phyloP scores from a whole-genome alignment of 2,113 vertebrate species.

The Pygoscelis adeliae region DNA sequence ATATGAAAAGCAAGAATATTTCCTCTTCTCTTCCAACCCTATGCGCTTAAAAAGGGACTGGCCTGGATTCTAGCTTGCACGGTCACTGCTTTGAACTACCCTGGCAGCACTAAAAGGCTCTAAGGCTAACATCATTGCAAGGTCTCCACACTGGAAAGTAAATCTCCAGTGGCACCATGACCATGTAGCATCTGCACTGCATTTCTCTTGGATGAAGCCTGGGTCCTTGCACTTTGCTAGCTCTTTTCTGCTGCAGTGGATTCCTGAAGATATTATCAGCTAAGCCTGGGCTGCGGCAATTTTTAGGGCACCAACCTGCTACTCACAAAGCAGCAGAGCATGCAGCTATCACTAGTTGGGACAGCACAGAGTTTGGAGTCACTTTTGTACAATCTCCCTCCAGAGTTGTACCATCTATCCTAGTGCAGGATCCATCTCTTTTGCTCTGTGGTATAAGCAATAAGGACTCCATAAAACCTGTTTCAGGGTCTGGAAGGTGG shows the following conservation, averaged over 20 bases:
- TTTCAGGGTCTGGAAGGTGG: not conserved
- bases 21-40: not conserved
- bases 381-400: not conserved
- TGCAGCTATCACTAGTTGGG: not conserved
- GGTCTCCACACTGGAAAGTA: not conserved
- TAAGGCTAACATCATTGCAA: not conserved
- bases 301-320: not conserved
- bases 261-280: not conserved
- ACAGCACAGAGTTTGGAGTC: not conserved
- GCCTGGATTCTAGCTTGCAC: not conserved
- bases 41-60: not conserved
- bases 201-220: not conserved
- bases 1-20: not conserved
- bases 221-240: not conserved
- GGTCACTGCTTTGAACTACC: not conserved
- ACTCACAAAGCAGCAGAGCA: not conserved
- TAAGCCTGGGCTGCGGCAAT: not conserved
- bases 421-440: not conserved
- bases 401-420: not conserved
- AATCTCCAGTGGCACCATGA: not conserved
- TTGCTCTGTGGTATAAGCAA: not conserved
- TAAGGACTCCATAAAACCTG: not conserved
- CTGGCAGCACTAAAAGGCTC: not conserved
- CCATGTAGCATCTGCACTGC: not conserved
- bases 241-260: not conserved